Evolutionary conservation across 2,888 invertebrate genomes (phyloP).

Genomic region (Drosophila longiperda): DNA sequence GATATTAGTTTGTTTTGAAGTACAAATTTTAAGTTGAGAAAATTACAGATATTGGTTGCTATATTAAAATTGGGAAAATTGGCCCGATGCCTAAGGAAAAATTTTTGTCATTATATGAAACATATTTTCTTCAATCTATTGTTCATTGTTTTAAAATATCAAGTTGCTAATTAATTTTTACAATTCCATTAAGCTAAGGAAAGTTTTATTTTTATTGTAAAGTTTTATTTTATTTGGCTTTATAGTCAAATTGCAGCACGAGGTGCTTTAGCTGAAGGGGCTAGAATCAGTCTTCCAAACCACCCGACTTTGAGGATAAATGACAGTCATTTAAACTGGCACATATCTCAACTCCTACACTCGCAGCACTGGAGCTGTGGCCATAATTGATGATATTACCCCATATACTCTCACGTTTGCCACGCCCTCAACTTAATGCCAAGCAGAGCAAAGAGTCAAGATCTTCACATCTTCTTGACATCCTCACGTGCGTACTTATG

Average conservation of each 20-base stretch:
- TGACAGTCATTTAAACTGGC: slow-evolving; percentile 33
- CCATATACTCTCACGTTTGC: slow-evolving; percentile 7
- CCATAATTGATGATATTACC: slow-evolving; percentile 59
- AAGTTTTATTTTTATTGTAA: not conserved
- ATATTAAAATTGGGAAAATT: not conserved
- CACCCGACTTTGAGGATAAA: slow-evolving; percentile 8
- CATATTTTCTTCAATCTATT: too few relatives aligned
- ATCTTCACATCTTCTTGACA: slow-evolving; percentile 30
- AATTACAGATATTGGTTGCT: not conserved
- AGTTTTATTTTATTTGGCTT: too few relatives aligned
- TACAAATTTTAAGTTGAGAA: not conserved
- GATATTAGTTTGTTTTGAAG: too few relatives aligned
- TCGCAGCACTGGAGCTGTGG: slow-evolving; percentile 5
- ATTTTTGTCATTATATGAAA: too few relatives aligned
- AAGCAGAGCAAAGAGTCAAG: not conserved
- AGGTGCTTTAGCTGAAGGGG: slow-evolving; percentile 28
- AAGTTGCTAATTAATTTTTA: not conserved
- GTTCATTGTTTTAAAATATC: not conserved
- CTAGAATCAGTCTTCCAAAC: slow-evolving; percentile 10
- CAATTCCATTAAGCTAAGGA: not conserved
- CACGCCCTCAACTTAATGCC: slow-evolving; percentile 28
- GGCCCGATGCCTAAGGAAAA: too few relatives aligned
- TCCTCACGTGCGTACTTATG: slow-evolving; percentile 6
- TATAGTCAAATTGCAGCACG: not conserved
- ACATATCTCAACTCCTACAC: slow-evolving; percentile 29